Percentiles rank a stretch among this genome's conserved stretches.
Evolutionary conservation across 1,140 invertebrate species (phyloP).

Genomic region (Procambarus clarkii): DNA sequence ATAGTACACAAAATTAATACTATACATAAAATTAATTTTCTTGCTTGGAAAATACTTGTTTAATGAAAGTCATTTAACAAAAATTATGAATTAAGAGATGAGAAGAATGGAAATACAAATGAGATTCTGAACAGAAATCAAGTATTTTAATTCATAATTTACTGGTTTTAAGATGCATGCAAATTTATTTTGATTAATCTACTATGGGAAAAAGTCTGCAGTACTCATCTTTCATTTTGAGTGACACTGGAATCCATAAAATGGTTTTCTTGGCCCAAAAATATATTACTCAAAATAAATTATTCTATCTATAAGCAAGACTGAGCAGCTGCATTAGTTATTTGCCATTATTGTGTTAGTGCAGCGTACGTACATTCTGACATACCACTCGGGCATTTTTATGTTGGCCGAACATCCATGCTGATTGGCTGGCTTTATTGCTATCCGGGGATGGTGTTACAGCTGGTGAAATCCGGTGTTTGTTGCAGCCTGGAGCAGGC

Average conservation of each 20-base stretch:
- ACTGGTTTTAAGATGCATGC: too few relatives aligned
- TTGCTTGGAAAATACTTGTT: too few relatives aligned
- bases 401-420: slow-evolving; percentile 81
- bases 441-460: background rate
- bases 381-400: slow-evolving; percentile 80
- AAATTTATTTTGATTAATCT: background rate
- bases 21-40: too few relatives aligned
- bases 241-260: background rate
- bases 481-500: slow-evolving; percentile 41
- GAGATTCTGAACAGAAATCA: too few relatives aligned
- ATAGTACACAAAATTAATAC: too few relatives aligned
- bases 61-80: too few relatives aligned
- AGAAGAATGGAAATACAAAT: too few relatives aligned
- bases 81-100: too few relatives aligned
- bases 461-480: slow-evolving; percentile 38
- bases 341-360: slow-evolving; percentile 61
- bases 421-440: slow-evolving; percentile 29
- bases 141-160: too few relatives aligned
- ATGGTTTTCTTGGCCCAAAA: background rate
- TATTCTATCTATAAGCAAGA: background rate
- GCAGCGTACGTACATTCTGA: slow-evolving; percentile 64
- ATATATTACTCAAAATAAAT: background rate
- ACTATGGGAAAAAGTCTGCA: background rate
- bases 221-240: background rate
- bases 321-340: background rate